These are phyloP conservation scores for Alloplasta piceator DNA, from an alignment of 2,888 invertebrate species.

Conservation along the genomic window DNA sequence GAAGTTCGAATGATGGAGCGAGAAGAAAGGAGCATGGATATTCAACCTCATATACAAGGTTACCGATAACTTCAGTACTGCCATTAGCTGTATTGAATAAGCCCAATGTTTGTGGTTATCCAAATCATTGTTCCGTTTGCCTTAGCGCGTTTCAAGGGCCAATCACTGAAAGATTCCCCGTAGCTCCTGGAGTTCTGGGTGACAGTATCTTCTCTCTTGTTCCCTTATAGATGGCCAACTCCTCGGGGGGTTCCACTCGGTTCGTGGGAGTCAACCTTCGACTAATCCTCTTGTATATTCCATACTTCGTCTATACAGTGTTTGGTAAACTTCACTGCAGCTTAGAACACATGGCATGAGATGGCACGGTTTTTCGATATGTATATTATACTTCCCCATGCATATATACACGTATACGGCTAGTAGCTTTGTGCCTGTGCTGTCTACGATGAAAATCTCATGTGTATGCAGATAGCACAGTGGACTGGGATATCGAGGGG, in stretches of 20 bases:
- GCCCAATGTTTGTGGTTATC: slow-evolving; percentile 10
- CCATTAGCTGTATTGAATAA: slow-evolving; percentile 14
- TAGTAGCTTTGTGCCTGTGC: slow-evolving; percentile 14
- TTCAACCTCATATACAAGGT: slow-evolving; percentile 24
- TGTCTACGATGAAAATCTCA: slow-evolving; percentile 5
- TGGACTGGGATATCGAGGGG: slow-evolving; percentile 1
- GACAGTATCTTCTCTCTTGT: slow-evolving; percentile 18
- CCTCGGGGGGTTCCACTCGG: slow-evolving; percentile 8
- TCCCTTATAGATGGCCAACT: slow-evolving; percentile 9
- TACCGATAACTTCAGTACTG: slow-evolving; percentile 1
- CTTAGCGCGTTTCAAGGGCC: background rate
- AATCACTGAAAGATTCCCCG: slow-evolving; percentile 17
- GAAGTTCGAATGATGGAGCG: slow-evolving; percentile 7
- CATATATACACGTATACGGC: slow-evolving; percentile 3
- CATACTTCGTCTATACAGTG: slow-evolving; percentile 39
- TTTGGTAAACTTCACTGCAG: slow-evolving; percentile 51
- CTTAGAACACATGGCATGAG: slow-evolving; percentile 26
- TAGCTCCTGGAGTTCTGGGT: slow-evolving; percentile 10
- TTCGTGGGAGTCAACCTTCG: slow-evolving; percentile 34
- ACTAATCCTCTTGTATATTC: slow-evolving; percentile 29
- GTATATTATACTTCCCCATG: slow-evolving; percentile 18
- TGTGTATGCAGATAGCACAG: slow-evolving; percentile 7
- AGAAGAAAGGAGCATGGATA: background rate
- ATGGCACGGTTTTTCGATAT: slow-evolving; percentile 22
- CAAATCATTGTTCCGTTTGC: background rate